These are phyloP conservation scores for Dolichomitus sp. DNA, from an alignment of 2,888 invertebrate species.

Conservation along the genomic window DNA sequence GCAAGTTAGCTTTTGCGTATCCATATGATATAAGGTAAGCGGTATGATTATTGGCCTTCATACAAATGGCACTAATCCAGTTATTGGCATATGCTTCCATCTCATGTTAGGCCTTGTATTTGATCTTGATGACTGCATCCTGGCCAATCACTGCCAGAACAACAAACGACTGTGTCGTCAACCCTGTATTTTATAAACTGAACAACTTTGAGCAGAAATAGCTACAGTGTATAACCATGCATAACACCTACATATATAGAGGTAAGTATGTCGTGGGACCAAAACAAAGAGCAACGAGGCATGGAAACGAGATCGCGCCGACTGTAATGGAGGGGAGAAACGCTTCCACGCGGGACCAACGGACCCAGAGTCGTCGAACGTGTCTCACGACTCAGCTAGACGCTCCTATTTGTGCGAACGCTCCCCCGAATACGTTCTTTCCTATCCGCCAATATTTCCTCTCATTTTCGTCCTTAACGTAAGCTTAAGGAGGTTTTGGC, in stretches of 20 bases:
- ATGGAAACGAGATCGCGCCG: constrained; percentile 69
- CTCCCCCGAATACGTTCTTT: constrained; percentile 46
- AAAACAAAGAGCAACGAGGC: constrained; percentile 72
- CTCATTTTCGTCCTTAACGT: constrained; percentile 32
- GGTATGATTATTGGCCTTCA: constrained; percentile 2
- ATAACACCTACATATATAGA: constrained; percentile 42
- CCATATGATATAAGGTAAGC: background rate
- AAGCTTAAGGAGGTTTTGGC: constrained; percentile 1
- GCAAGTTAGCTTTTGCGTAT: constrained; percentile 34
- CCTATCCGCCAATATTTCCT: constrained; percentile 28
- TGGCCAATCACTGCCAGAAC: background rate
- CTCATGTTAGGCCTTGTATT: too few species aligned
- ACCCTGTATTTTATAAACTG: constrained; percentile 15
- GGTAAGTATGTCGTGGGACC: constrained; percentile 72
- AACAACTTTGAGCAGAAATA: constrained; percentile 38
- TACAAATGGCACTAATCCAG: background rate
- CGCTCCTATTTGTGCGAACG: constrained; percentile 59
- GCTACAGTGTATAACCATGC: constrained; percentile 15
- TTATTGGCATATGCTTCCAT: background rate
- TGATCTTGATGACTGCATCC: background rate
- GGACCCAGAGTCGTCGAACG: constrained; percentile 73
- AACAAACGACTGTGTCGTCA: background rate
- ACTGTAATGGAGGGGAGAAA: constrained; percentile 33
- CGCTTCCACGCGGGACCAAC: constrained; percentile 42
- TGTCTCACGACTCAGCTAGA: constrained; percentile 76